Evolutionary conservation across 2,888 invertebrate species (phyloP).

Genomic region (Petrolisthes cinctipes): DNA sequence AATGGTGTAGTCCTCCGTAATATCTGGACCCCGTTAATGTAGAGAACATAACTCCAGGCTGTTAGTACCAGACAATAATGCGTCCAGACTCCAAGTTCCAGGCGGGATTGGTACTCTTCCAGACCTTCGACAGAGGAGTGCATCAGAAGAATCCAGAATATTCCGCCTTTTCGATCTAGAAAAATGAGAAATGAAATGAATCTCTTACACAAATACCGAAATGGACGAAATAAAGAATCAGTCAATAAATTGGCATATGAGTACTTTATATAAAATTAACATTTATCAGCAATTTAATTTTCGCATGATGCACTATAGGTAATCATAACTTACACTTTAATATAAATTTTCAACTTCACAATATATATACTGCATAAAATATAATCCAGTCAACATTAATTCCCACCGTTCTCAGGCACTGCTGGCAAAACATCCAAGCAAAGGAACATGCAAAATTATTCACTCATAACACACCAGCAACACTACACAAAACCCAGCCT

Average conservation of each 20-base stretch:
- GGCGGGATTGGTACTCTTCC: constrained; percentile 2
- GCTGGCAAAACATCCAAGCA: not conserved
- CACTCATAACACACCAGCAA: too few species aligned
- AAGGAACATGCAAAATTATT: not conserved
- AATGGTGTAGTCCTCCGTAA: not conserved
- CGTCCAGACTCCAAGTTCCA: constrained; percentile 37
- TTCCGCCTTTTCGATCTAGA: constrained; percentile 28
- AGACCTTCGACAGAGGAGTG: constrained; percentile 15
- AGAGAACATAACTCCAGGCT: not conserved
- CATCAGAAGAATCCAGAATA: constrained; percentile 18
- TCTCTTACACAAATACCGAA: too few species aligned
- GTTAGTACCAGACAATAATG: constrained; percentile 30
- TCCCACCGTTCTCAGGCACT: not conserved
- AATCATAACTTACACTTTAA: too few species aligned
- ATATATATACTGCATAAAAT: too few species aligned
- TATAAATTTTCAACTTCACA: too few species aligned
- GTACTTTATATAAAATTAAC: too few species aligned
- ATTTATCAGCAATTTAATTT: too few species aligned
- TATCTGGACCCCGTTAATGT: constrained; percentile 7
- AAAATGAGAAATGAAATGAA: not conserved
- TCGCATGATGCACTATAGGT: too few species aligned
- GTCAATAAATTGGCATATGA: too few species aligned
- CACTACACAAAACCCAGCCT: not conserved
- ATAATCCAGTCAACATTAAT: not conserved
- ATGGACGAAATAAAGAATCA: too few species aligned